Evolutionary conservation across 2,888 invertebrate genomes (phyloP).

Genomic region (Zaprionus bogoriensis): DNA sequence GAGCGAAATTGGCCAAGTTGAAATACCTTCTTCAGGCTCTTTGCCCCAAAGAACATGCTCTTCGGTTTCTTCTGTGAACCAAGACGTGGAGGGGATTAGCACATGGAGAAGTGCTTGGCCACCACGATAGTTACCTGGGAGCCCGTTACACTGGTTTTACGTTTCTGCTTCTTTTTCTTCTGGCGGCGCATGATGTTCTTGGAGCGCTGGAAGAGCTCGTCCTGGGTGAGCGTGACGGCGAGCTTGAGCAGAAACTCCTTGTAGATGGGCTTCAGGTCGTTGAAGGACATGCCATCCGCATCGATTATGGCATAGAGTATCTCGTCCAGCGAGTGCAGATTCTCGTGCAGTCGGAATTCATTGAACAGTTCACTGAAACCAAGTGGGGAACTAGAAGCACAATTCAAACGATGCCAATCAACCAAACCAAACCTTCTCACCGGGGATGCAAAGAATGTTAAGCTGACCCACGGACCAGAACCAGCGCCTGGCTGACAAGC

Average conservation of each 20-base stretch:
- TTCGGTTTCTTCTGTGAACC: slow-evolving; percentile 84
- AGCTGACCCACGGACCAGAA: slow-evolving; percentile 39
- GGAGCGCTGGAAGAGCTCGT: slow-evolving; percentile 94
- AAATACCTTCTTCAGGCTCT: slow-evolving; percentile 86
- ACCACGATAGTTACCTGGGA: slow-evolving; percentile 60
- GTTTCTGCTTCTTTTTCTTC: slow-evolving; percentile 87
- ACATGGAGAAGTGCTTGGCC: background rate
- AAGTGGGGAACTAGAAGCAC: slow-evolving; percentile 88
- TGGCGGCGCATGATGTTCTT: slow-evolving; percentile 94
- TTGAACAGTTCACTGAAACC: slow-evolving; percentile 94
- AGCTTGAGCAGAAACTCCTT: slow-evolving; percentile 94
- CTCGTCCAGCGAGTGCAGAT: slow-evolving; percentile 93
- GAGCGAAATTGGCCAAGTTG: slow-evolving; percentile 83
- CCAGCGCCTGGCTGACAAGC: background rate
- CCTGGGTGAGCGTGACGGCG: slow-evolving; percentile 94
- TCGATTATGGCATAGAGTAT: slow-evolving; percentile 94
- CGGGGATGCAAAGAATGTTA: slow-evolving; percentile 57
- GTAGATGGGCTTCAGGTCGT: slow-evolving; percentile 95
- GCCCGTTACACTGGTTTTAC: slow-evolving; percentile 81
- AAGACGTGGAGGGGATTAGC: background rate
- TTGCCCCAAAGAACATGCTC: slow-evolving; percentile 86
- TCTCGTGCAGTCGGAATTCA: slow-evolving; percentile 93
- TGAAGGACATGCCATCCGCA: slow-evolving; percentile 96
- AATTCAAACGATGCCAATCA: slow-evolving; percentile 77
- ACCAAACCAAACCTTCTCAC: slow-evolving; percentile 77